Evolutionary conservation across 2,797 vertebrate species (phyloP), one percentile per base, ranked within the genome.

Genomic region (Cryptoprocta ferox): DNA sequence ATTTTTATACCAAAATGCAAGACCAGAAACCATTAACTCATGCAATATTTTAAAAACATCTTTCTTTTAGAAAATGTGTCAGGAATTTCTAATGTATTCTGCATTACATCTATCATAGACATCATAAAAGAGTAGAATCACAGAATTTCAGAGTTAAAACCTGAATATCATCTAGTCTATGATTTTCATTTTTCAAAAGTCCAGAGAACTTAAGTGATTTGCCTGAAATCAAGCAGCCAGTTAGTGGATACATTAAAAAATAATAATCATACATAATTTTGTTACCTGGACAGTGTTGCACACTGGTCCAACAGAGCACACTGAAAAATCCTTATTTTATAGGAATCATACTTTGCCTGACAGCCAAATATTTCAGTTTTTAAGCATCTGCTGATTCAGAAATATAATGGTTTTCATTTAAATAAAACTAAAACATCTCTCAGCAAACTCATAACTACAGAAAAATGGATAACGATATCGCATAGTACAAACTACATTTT

Each of bases 401-500:
- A 94, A 71, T 79, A 53, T 75, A 96, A 87, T 39, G 66, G 63
- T 91, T 95, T 95, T 76, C 75, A 85, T 50, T 96, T 82, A 95
- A 80, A 88, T 71, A 93, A 96, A 96, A 89, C 35, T 71, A 92
- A 92, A 98, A 95, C 42, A 97, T 88, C 42, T 81, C 80, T 96
- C 83, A 92, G 39, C 71, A 96, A 96, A 93, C 37, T 79, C 82
- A 0, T 86, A 89, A 89, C 91, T 94, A 92, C 6, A 92, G 73
- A 92, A 97, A 97, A 89, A 94, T 4, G 56, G 45, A 85, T 92
- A 56, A 92, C 85, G 76, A 91, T 97, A 96, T 90, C 92, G 66
- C 12, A 95, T 12, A 92, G 85, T 95, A 91, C 92, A 95, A 97
- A 97, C 92, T 96, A 88, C 91, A 97, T 94, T 96, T 97, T 92